Evolutionary conservation across 2,797 vertebrate species (phyloP).

Genomic region (Gymnothorax reevesii): DNA sequence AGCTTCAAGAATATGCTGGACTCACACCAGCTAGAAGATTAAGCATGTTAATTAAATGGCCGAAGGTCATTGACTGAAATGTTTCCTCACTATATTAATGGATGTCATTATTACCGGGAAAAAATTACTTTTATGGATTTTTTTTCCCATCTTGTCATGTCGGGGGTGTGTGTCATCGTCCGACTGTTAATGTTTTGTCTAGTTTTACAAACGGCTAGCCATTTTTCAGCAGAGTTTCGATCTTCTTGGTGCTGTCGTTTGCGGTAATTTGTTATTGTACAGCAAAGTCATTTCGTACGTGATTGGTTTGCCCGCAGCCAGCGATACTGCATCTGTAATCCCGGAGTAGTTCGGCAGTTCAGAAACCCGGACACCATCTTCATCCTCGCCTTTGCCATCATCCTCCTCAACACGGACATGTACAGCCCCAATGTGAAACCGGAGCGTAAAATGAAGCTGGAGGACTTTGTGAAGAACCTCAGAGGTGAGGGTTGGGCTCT

Average conservation of each 20-base stretch:
- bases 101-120: not conserved
- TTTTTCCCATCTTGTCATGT: not conserved
- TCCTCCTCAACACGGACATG: slow-evolving; percentile 98
- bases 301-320: slow-evolving; percentile 69
- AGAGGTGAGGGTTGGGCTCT: slow-evolving; percentile 73
- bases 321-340: slow-evolving; percentile 96
- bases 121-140: slow-evolving; percentile 2
- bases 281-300: not conserved
- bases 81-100: slow-evolving; percentile 4
- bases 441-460: slow-evolving; percentile 97
- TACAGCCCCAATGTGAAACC: slow-evolving; percentile 98
- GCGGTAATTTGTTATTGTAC: not conserved
- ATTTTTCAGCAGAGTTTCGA: not conserved
- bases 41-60: slow-evolving; percentile 35
- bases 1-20: slow-evolving; percentile 20
- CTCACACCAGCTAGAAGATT: slow-evolving; percentile 25
- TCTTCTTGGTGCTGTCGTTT: not conserved
- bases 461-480: slow-evolving; percentile 96
- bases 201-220: not conserved
- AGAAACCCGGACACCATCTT: slow-evolving; percentile 97
- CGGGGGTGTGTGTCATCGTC: not conserved
- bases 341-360: slow-evolving; percentile 92
- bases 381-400: slow-evolving; percentile 96
- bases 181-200: not conserved
- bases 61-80: not conserved